Evolutionary conservation across 1,140 invertebrate genomes (phyloP).

Genomic region (Drosophila micromelanica): DNA sequence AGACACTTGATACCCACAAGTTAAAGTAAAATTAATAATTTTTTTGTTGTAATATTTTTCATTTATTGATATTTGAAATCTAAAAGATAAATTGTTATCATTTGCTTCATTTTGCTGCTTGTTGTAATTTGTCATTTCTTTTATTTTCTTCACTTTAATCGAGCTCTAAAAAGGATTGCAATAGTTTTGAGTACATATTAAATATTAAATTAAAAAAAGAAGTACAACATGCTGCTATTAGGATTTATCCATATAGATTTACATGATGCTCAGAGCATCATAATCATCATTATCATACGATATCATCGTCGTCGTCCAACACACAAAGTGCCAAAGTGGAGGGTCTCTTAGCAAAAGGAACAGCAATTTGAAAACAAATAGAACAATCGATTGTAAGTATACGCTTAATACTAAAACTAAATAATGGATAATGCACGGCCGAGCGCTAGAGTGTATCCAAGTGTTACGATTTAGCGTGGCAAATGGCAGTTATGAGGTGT

Average conservation of each 20-base stretch:
- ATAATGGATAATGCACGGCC: conserved; percentile 58
- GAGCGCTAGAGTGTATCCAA: conserved; percentile 61
- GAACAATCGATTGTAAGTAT: conserved; percentile 70
- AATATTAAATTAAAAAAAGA: conserved; percentile 35
- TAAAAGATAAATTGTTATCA: conserved; percentile 75
- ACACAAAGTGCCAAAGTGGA: conserved; percentile 79
- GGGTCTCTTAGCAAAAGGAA: conserved; percentile 78
- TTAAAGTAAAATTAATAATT: too few species aligned
- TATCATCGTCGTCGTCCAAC: conserved; percentile 28
- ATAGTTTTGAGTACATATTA: conserved; percentile 36
- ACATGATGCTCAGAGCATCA: conserved; percentile 77
- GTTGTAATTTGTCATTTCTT: conserved; percentile 46
- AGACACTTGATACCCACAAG: too few species aligned
- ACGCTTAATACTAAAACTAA: conserved; percentile 76
- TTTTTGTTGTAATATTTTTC: conserved; percentile 51
- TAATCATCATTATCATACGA: conserved; percentile 39
- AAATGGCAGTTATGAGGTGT: conserved; percentile 76
- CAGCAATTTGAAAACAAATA: conserved; percentile 70
- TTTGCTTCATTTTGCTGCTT: conserved; percentile 45
- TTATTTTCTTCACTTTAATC: conserved; percentile 41
- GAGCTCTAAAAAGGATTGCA: conserved; percentile 42
- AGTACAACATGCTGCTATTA: conserved; percentile 62
- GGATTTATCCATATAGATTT: conserved; percentile 51
- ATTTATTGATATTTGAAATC: conserved; percentile 80
- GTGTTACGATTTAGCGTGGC: conserved; percentile 61